Conservation (phyloP, 2,113 vertebrate species). For the Oncorhynchus keta region DNA sequence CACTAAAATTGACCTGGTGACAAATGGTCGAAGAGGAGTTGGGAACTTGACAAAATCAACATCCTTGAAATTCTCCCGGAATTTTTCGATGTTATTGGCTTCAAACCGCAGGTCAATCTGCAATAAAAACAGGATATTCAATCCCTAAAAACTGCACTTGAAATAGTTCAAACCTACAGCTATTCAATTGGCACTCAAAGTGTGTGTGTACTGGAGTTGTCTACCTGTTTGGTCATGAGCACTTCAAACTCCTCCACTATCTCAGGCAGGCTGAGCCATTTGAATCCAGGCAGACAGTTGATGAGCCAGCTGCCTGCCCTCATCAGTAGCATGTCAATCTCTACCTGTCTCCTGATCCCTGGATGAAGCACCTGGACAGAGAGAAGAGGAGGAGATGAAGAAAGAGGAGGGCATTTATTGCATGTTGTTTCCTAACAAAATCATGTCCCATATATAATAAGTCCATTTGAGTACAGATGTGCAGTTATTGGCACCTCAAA, state of each 20-base stretch:
- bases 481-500: neutral
- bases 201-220: neutral
- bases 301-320: constrained; percentile 82
- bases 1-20: constrained; percentile 86
- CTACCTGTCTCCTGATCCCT: constrained; percentile 83
- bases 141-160: neutral
- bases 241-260: constrained; percentile 93
- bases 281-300: constrained; percentile 86
- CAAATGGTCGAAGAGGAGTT: constrained; percentile 84
- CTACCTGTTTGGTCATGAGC: constrained; percentile 93
- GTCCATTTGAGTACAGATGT: neutral
- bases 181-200: neutral
- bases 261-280: constrained; percentile 92
- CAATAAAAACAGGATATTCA: constrained; percentile 17
- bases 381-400: neutral
- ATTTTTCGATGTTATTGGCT: constrained; percentile 88
- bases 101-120: constrained; percentile 92
- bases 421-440: neutral
- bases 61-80: constrained; percentile 84
- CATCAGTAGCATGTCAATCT: constrained; percentile 89
- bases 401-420: neutral
- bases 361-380: constrained; percentile 87
- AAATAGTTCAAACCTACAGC: too few species aligned
- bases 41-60: constrained; percentile 89
- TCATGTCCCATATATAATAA: too few species aligned